Conservation (phyloP, 1,140 invertebrate genomes). For the Calosoma granatense region DNA sequence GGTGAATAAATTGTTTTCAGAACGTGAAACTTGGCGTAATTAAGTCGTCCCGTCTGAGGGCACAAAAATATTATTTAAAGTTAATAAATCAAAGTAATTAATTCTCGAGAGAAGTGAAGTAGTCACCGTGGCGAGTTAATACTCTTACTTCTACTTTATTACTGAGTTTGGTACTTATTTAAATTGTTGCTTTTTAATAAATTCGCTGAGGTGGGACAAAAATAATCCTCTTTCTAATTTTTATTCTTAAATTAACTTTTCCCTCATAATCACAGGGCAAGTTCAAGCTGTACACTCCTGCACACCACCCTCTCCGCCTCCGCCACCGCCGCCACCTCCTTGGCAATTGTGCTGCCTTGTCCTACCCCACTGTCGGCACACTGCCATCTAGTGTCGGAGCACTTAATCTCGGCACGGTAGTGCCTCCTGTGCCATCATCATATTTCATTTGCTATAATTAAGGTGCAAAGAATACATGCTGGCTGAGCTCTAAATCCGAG, state of each 20-base stretch:
- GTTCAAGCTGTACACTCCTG: background rate
- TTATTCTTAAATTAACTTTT: slow-evolving; percentile 9
- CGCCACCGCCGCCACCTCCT: no score
- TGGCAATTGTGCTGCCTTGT: no score
- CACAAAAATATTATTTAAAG: slow-evolving; percentile 5
- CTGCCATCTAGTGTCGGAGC: no score
- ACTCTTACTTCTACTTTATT: slow-evolving; percentile 2
- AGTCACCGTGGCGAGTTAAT: background rate
- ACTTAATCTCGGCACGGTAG: background rate
- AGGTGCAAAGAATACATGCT: slow-evolving; percentile 8
- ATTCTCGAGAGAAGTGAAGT: slow-evolving; percentile 13
- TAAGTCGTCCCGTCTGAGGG: background rate
- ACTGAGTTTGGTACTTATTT: background rate
- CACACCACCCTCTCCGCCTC: no score
- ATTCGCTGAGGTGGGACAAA: background rate
- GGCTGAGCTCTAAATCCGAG: background rate
- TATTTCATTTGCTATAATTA: slow-evolving; percentile 8
- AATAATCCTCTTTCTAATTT: slow-evolving; percentile 9
- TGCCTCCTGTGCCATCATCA: background rate
- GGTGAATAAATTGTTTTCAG: background rate
- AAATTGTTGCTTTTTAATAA: slow-evolving; percentile 8
- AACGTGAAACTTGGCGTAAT: background rate
- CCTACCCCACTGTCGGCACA: no score
- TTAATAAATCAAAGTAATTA: slow-evolving; percentile 16
- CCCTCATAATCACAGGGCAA: slow-evolving; percentile 1